Evolutionary conservation across 2,888 invertebrate genomes (phyloP).

Genomic region (Synanthedon myopaeformis): DNA sequence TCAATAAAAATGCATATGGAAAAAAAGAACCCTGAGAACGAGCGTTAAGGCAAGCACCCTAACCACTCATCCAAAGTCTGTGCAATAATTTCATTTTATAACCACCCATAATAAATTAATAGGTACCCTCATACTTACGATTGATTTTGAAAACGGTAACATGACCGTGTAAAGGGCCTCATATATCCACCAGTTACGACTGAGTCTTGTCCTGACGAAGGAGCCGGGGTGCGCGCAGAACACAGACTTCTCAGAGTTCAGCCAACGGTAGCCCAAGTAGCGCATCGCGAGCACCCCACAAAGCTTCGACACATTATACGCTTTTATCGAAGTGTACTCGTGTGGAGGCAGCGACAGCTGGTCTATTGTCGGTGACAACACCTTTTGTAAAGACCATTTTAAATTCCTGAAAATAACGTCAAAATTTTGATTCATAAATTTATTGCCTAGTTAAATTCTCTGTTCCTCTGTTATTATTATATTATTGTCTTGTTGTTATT

Average conservation of each 20-base stretch:
- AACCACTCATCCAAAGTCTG: not conserved
- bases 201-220: constrained; percentile 82
- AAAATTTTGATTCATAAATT: no score
- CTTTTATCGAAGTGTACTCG: constrained; percentile 83
- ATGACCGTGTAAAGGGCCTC: constrained; percentile 80
- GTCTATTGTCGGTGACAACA: constrained; percentile 55
- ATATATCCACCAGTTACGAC: constrained; percentile 88
- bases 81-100: not conserved
- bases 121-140: constrained; percentile 71
- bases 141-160: constrained; percentile 90
- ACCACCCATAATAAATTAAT: not conserved
- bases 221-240: constrained; percentile 91
- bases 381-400: constrained; percentile 30
- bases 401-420: constrained; percentile 30
- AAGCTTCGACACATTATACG: constrained; percentile 91
- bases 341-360: constrained; percentile 77
- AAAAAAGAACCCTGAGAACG: no score
- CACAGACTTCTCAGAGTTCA: constrained; percentile 75
- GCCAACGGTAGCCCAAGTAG: constrained; percentile 76
- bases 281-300: constrained; percentile 80
- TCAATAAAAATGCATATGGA: no score
- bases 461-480: no score
- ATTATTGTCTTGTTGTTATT: no score
- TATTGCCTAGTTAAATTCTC: no score
- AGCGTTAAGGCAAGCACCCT: no score